Base-by-base conservation (phyloP, 2,797 vertebrate genomes). In the Mastacembelus armatus region DNA sequence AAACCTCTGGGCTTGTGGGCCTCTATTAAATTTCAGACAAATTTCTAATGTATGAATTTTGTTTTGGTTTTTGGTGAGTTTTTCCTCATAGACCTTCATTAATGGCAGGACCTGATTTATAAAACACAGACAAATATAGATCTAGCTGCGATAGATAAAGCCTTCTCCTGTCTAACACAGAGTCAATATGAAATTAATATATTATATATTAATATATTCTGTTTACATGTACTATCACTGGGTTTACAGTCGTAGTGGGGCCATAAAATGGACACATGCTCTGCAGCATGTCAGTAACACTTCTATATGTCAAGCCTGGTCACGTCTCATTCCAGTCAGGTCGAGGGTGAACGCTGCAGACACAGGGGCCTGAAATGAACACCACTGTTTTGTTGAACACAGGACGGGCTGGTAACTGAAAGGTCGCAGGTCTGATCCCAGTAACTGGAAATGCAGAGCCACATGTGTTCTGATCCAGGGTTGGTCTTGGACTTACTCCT, bases 271-370 rank as follows among this genome's bases (percentile, higher is more conserved):
- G 24, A 36, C 64, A 33, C 27, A 18, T 3, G 38, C 51, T 61
- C 52, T 68, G 69, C 38, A 0, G 42, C 32, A 6, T 14, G n/a
- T 83, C 83, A 81, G 40, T 0, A 22, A 64, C 85, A 77, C 82
- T 14, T 75, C 71, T 57, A 16, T 24, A 58, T 43, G 63, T 69
- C 52, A 54, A 10, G 48, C 16, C 4, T 6, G 26, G 29, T 69
- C 67, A 32, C 43, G 3, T 55, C 39, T 71, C 84, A 84, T 90
- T 86, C 84, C 85, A 65, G 43, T 16, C 60, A 39, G 79, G 84
- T 84, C 87, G 80, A 0, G 2, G 24, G 47, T 63, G 81, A 18
- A n/a, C 1, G 32, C 30, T 57, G 64, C 54, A 59, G 59, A 52
- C 52, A 32, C 1, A 21, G 38, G 1, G 36, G 1, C 11, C 18